A percentile compares a stretch with the other conserved stretches of the same genome.
Conservation (phyloP, 2,888 invertebrate genomes). For the Caenorhabditis becei region DNA sequence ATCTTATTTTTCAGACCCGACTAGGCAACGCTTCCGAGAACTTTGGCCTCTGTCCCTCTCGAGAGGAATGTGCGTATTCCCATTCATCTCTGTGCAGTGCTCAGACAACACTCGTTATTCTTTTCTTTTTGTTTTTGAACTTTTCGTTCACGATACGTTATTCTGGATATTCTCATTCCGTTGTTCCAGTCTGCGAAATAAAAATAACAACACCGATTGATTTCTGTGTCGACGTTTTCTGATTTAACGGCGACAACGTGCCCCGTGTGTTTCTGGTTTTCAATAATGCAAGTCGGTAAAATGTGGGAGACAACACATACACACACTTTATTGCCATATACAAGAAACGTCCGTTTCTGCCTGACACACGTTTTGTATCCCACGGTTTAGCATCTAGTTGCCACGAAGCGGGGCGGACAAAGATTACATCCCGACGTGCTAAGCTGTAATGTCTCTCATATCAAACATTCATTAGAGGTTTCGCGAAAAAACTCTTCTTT, state of each 20-base stretch:
- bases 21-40: not conserved
- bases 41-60: not conserved
- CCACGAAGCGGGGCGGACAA: not conserved
- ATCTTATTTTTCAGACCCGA: not conserved
- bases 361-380: not conserved
- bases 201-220: not conserved
- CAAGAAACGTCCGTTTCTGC: constrained; percentile 5
- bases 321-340: constrained; percentile 8
- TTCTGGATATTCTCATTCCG: not conserved
- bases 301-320: constrained; percentile 5
- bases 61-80: not conserved
- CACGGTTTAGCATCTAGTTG: constrained; percentile 9
- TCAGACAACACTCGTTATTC: not conserved
- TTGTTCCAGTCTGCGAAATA: not conserved
- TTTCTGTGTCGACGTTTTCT: constrained; percentile 2
- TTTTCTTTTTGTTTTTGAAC: not conserved
- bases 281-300: constrained; percentile 13
- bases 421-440: constrained; percentile 4
- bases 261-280: constrained; percentile 12
- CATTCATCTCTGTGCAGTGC: not conserved
- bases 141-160: not conserved
- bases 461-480: constrained; percentile 4
- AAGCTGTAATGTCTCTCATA: not conserved
- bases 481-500: not conserved
- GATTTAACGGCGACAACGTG: constrained; percentile 3